Base-by-base conservation (phyloP, 2,797 vertebrate species). In the Acropternis orthonyx region DNA sequence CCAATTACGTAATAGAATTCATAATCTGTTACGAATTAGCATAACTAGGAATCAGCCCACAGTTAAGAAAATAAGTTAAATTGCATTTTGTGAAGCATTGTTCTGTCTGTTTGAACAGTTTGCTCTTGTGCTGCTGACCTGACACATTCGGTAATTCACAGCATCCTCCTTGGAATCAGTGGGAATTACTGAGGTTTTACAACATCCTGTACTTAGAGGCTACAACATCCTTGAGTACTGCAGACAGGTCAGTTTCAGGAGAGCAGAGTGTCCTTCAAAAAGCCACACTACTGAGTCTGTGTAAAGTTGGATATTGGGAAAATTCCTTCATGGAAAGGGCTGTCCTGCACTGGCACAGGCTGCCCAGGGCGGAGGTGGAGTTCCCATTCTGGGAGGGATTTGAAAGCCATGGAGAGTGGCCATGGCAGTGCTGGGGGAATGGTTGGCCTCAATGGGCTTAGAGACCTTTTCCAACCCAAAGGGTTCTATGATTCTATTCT, bases 51-150 rank as follows among this genome's bases (percentile, higher is more conserved):
- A 91, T 85, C 81, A 63, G 61, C 55, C 49, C 67, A n/a, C 75
- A 91, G 39, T 95, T 96, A 88, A 83, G 92, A 69, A 87, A 87
- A 83, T 78, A 83, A 74, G 55, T 90, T 61, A 48, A 87, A 68
- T 30, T 68, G 63, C 21, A 24, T 91, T 88, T 93, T 73, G 34
- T 8, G 30, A 77, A 79, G 73, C 66, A n/a, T 85, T 78, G 32
- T 75, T 82, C 27, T 91, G 56, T 72, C n/a, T 62, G 20, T 91
- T 58, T 58, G 72, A 49, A 17, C 28, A 52, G 87, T 68, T 69
- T 67, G 61, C 62, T 86, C 21, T 63, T 1, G 0, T 71, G 32
- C 55, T n/a, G 86, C 72, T 86, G 36, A 79, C 48, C 61, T 84
- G 88, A 51, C 56, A 63, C 22, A 67, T 44, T 44, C 2, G 0